Evolutionary conservation across 2,888 invertebrate genomes (phyloP).

Genomic region (Nephrotoma guestfalica): DNA sequence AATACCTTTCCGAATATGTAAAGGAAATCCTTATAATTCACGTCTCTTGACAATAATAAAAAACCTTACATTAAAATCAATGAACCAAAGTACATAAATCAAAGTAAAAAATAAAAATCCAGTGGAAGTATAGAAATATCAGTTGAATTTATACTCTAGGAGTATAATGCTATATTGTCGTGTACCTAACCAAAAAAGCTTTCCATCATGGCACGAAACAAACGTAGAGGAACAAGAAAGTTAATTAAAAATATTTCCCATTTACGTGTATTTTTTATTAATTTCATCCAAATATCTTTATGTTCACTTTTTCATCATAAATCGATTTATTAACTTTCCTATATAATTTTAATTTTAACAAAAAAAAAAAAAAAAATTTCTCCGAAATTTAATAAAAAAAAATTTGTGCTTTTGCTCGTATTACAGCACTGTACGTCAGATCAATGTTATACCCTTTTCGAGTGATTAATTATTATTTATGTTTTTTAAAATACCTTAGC

Average conservation of each 20-base stretch:
- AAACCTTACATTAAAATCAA: background rate
- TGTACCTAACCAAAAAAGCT: background rate
- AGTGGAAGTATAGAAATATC: background rate
- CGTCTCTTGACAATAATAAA: background rate
- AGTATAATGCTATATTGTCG: background rate
- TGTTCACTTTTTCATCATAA: background rate
- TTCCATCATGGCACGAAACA: background rate
- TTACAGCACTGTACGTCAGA: background rate
- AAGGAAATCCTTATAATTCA: background rate
- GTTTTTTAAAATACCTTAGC: background rate
- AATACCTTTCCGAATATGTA: background rate
- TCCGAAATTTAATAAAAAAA: background rate
- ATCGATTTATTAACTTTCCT: background rate
- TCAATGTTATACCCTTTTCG: background rate
- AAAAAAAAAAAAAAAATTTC: background rate
- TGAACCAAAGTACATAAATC: background rate
- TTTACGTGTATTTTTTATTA: background rate
- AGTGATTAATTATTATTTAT: background rate
- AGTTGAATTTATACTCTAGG: background rate
- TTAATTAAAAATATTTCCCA: background rate
- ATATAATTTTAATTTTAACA: background rate
- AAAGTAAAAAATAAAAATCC: background rate
- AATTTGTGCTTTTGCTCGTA: background rate
- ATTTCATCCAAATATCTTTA: background rate
- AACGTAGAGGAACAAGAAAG: background rate